Conservation (phyloP, 1,140 invertebrate species). For the Trachymyrmex cornetzi region DNA sequence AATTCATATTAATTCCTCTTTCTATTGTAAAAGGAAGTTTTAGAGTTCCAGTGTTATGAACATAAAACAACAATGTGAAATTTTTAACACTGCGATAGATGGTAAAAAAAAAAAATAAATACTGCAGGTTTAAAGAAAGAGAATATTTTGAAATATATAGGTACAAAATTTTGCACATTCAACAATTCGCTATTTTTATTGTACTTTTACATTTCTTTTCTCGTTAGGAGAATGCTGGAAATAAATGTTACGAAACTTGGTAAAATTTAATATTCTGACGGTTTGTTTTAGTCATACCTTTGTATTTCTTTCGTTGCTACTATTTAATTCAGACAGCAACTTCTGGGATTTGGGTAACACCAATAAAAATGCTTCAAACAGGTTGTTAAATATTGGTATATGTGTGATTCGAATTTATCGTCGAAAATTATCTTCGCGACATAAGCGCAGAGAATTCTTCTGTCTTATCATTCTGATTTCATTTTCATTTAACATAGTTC, state of each 20-base stretch:
- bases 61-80: conserved; percentile 25
- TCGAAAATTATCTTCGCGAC: not conserved
- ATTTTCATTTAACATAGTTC: conserved; percentile 24
- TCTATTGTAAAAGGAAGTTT: not conserved
- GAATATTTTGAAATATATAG: not conserved
- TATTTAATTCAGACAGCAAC: not conserved
- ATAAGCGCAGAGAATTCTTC: not conserved
- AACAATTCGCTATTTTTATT: not conserved
- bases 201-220: not conserved
- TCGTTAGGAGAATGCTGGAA: not conserved
- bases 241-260: conserved; percentile 1
- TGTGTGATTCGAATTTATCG: not conserved
- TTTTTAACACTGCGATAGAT: not conserved
- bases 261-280: not conserved
- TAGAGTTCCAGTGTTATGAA: conserved; percentile 22
- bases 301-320: not conserved
- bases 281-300: not conserved
- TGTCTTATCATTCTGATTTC: not conserved
- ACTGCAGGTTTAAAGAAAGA: not conserved
- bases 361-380: conserved; percentile 1
- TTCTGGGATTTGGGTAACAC: not conserved
- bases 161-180: conserved; percentile 5
- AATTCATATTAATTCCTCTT: conserved; percentile 26
- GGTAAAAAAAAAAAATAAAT: not conserved
- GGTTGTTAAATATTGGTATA: not conserved